A percentile compares a stretch with the other conserved stretches of the same genome.
Evolutionary conservation across 2,113 vertebrate genomes (phyloP).

Genomic region (Carollia perspicillata): DNA sequence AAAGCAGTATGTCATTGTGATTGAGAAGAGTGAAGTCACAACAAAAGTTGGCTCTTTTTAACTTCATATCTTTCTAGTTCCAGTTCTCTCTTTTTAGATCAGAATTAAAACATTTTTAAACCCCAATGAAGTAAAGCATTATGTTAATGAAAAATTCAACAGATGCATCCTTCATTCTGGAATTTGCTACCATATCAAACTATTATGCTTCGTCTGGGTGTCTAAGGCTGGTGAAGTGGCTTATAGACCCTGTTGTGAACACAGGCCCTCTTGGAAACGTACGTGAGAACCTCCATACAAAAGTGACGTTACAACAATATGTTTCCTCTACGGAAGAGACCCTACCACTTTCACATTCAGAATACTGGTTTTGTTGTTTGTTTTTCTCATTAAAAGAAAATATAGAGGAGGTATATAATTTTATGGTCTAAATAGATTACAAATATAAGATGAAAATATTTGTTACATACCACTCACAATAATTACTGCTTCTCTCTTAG

Average conservation of each 20-base stretch:
- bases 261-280: neutral
- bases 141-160: constrained; percentile 16
- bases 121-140: neutral
- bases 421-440: neutral
- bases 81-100: neutral
- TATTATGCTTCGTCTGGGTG: neutral
- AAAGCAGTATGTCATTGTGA: neutral
- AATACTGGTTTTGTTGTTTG: neutral
- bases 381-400: neutral
- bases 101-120: neutral
- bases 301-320: neutral
- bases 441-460: neutral
- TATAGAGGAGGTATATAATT: neutral
- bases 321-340: neutral
- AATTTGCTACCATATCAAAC: neutral
- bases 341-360: neutral
- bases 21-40: neutral
- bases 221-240: neutral
- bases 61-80: neutral
- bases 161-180: neutral
- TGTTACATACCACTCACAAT: neutral
- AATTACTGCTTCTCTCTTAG: neutral
- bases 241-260: neutral
- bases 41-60: neutral
- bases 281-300: neutral